Evolutionary conservation across 2,797 vertebrate genomes (phyloP), one percentile per base, ranked within the genome.

Genomic region (Hypotaenidia philippensis): DNA sequence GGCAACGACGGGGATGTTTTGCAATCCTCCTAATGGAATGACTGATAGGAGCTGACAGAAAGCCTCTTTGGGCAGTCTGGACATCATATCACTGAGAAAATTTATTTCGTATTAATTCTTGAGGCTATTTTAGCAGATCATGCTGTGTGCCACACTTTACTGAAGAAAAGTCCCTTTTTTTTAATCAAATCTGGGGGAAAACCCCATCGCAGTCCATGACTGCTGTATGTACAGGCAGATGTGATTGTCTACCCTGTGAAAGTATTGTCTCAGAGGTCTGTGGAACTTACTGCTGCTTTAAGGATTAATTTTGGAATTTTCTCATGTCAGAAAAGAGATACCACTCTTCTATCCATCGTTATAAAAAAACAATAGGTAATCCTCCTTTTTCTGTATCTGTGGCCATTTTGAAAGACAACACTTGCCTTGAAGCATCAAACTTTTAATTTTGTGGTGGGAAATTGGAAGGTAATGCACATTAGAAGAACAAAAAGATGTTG

Each of bases 21-120:
- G 57, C 71, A 69, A 38, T 79, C 65, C 40, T 87, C 86, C 85
- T 87, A 3, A 55, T 66, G 91, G 68, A 77, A 61, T 93, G 93
- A 96, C 81, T 93, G 93, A 94, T 93, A 59, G 78, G 83, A 95
- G 83, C 65, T 95, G 94, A 95, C 93, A 94, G 78, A 75, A 61
- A 87, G 83, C 41, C 75, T 87, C 94, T 53, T 90, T 61, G 76
- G 83, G 85, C 74, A 79, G 56, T 64, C 84, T 78, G 70, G 87
- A 77, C 66, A 79, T 76, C 55, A 4, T 50, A 83, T 90, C 87
- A 36, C 79, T 53, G 87, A 88, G 80, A 84, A 94, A 83, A 94
- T 22, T 0, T 45, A 64, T 83, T 85, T 94, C 71, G 89, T 71
- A 40, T 94, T 94, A 80, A 57, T 89, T 90, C 94, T 85, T 21